Evolutionary conservation across 2,888 invertebrate genomes (phyloP).

Genomic region (Drosophila ezoana): DNA sequence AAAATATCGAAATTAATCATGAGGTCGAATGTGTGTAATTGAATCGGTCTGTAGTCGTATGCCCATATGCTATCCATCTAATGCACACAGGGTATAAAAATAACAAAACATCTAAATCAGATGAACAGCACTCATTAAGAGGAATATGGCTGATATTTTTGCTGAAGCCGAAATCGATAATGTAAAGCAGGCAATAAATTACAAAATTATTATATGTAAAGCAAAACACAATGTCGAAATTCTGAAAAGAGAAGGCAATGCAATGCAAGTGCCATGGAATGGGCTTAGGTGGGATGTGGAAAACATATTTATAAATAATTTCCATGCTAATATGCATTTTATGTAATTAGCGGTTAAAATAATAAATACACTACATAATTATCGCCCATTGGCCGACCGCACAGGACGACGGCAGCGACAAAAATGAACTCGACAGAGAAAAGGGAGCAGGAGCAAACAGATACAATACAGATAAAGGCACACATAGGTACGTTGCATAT

Average conservation of each 20-base stretch:
- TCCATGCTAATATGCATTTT: constrained; percentile 78
- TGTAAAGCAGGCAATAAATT: constrained; percentile 59
- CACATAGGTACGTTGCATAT: constrained; percentile 2
- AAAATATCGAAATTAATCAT: too few species aligned
- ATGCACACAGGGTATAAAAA: constrained; percentile 4
- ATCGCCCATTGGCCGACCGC: constrained; percentile 74
- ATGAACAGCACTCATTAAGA: constrained; percentile 57
- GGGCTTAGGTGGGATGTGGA: constrained; percentile 49
- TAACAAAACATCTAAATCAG: constrained; percentile 61
- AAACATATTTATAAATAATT: constrained; percentile 79
- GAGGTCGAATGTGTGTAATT: too few species aligned
- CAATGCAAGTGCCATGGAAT: neutral
- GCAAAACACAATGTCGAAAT: constrained; percentile 46
- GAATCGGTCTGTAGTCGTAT: neutral
- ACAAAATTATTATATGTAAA: constrained; percentile 59
- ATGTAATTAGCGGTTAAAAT: constrained; percentile 81
- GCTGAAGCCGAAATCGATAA: constrained; percentile 61
- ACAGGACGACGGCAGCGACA: constrained; percentile 50
- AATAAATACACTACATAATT: constrained; percentile 80
- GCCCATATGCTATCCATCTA: neutral
- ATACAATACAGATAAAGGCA: constrained; percentile 24
- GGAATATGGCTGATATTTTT: constrained; percentile 54
- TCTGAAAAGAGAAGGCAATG: constrained; percentile 8
- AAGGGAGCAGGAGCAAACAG: constrained; percentile 3
- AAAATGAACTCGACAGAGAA: constrained; percentile 55